A percentile compares a stretch with the other conserved stretches of the same genome.
These are phyloP conservation scores for Drosophila burlai DNA, from an alignment of 1,140 invertebrate genomes.

Conservation along the genomic window DNA sequence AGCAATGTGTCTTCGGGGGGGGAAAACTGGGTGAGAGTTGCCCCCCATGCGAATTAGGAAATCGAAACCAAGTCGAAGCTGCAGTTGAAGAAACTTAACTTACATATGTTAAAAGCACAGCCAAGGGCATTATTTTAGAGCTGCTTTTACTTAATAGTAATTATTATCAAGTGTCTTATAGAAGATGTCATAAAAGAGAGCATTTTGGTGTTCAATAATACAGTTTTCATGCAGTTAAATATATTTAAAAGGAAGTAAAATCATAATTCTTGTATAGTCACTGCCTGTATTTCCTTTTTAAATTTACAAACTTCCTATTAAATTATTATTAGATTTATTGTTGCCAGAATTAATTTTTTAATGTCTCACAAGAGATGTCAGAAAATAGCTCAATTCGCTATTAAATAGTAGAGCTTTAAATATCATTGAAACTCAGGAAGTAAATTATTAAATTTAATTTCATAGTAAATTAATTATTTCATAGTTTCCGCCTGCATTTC, in stretches of 20 bases:
- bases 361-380: too few relatives aligned
- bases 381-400: too few relatives aligned
- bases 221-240: background rate
- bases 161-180: background rate
- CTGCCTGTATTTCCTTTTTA: background rate
- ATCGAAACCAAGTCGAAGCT: slow-evolving; percentile 69
- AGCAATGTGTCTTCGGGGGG: slow-evolving; percentile 45
- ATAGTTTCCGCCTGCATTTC: background rate
- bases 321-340: too few relatives aligned
- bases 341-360: too few relatives aligned
- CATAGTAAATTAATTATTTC: too few relatives aligned
- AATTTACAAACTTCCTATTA: too few relatives aligned
- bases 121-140: background rate
- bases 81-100: background rate
- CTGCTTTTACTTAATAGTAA: too few relatives aligned
- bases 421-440: background rate
- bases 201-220: too few relatives aligned
- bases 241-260: background rate
- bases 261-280: background rate
- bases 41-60: slow-evolving; percentile 70
- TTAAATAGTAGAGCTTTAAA: too few relatives aligned
- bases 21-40: slow-evolving; percentile 51
- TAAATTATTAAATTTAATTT: too few relatives aligned
- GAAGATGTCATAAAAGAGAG: background rate
- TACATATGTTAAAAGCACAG: slow-evolving; percentile 22